A percentile compares a stretch with the other conserved stretches of the same genome.
These are phyloP conservation scores for Venturia canescens DNA, from an alignment of 1,140 invertebrate genomes.

Conservation along the genomic window DNA sequence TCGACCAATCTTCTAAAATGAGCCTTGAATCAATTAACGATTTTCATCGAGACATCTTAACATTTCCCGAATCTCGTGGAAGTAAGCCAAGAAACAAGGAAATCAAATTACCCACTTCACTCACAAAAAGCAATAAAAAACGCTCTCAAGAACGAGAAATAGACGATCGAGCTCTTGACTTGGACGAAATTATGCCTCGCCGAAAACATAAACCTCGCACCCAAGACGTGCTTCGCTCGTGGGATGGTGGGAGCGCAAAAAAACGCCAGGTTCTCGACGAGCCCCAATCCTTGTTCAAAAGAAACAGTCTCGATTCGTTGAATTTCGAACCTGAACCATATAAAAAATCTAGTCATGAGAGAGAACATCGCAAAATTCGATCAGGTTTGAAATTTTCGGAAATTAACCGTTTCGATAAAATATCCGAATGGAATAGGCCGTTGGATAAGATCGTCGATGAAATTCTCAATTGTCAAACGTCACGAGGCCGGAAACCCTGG, in stretches of 20 bases:
- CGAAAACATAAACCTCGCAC: not conserved
- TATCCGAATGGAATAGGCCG: not conserved
- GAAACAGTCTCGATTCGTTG: not conserved
- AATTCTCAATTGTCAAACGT: not conserved
- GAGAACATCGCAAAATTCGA: not conserved
- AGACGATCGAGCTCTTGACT: not conserved
- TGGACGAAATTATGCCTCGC: conserved; percentile 26
- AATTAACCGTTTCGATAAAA: conserved; percentile 7
- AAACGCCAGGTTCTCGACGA: not conserved
- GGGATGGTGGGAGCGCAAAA: not conserved
- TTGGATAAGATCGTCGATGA: not conserved
- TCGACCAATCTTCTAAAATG: conserved; percentile 29
- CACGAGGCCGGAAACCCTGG: not conserved
- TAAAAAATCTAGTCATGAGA: not conserved
- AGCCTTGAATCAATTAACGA: not conserved
- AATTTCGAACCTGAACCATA: not conserved
- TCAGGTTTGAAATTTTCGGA: conserved; percentile 1
- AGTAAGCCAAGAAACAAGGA: not conserved
- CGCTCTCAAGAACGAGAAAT: not conserved
- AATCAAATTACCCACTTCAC: not conserved
- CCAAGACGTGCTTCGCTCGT: not conserved
- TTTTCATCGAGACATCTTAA: not conserved
- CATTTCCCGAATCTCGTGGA: not conserved
- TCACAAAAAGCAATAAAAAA: not conserved
- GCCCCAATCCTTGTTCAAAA: not conserved